Conservation (phyloP, 2,888 invertebrate species). For the Microctonus brassicae region DNA sequence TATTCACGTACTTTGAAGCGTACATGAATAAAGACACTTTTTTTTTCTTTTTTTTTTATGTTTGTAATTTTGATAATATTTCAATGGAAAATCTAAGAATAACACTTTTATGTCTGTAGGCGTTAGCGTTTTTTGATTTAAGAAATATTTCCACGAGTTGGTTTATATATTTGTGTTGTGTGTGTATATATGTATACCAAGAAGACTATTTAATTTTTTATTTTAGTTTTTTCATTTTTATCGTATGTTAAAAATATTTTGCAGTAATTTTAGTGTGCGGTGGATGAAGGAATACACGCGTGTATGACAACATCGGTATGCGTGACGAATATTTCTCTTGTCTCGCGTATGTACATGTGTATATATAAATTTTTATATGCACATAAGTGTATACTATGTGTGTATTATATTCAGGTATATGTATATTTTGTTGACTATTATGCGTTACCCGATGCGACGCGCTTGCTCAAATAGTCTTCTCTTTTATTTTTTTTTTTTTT, state of each 20-base stretch:
- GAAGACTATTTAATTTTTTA: not conserved
- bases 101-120: not conserved
- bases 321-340: slow-evolving; percentile 41
- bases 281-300: slow-evolving; percentile 38
- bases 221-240: not conserved
- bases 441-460: not conserved
- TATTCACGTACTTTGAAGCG: not conserved
- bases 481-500: slow-evolving; percentile 12
- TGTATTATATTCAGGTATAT: not conserved
- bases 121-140: not conserved
- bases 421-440: not conserved
- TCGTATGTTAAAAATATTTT: slow-evolving; percentile 1
- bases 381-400: no score
- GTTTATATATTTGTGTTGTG: not conserved
- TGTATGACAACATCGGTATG: slow-evolving; percentile 37
- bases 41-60: not conserved
- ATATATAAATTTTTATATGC: no score
- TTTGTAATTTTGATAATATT: not conserved
- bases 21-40: not conserved
- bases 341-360: slow-evolving; percentile 29
- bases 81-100: slow-evolving; percentile 1
- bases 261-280: slow-evolving; percentile 25
- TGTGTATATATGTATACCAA: not conserved
- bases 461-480: slow-evolving; percentile 25
- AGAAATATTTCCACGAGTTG: not conserved